These are phyloP conservation scores for Acridotheres tristis DNA, from an alignment of 2,797 vertebrate genomes.

Conservation along the genomic window DNA sequence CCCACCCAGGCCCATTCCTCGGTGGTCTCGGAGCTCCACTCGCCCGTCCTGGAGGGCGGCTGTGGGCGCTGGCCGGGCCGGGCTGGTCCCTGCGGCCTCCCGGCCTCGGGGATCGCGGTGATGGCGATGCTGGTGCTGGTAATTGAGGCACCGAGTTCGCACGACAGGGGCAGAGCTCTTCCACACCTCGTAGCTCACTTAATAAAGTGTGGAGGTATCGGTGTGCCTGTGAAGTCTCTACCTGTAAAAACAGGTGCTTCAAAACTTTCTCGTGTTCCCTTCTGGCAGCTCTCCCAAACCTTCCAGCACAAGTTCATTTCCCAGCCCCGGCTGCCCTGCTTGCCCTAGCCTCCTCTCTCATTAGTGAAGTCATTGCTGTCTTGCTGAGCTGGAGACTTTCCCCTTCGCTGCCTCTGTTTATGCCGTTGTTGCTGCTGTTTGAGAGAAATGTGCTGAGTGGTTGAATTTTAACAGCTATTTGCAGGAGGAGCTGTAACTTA, in stretches of 20 bases:
- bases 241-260: accelerated
- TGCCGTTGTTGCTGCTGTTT: conserved; percentile 58
- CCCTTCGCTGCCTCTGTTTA: conserved; percentile 54
- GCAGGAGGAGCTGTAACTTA: conserved; percentile 43
- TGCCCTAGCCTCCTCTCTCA: conserved; percentile 23
- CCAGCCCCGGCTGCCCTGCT: neutral
- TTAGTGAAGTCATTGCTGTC: conserved; percentile 49
- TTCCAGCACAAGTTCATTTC: neutral
- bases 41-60: neutral
- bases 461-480: conserved; percentile 66
- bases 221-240: accelerated
- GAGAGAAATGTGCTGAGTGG: conserved; percentile 73
- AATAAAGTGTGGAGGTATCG: accelerated
- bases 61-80: neutral
- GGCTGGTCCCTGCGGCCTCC: neutral
- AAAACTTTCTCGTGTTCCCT: neutral
- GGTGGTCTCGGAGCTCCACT: neutral
- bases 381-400: conserved; percentile 76
- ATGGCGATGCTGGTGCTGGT: accelerated
- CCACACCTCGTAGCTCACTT: accelerated
- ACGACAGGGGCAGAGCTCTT: accelerated
- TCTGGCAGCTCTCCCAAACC: accelerated
- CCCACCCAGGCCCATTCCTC: neutral
- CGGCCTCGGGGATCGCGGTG: neutral
- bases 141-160: accelerated